These are phyloP conservation scores for Salpingus planirostris DNA, from an alignment of 2,888 invertebrate species.

Conservation along the genomic window DNA sequence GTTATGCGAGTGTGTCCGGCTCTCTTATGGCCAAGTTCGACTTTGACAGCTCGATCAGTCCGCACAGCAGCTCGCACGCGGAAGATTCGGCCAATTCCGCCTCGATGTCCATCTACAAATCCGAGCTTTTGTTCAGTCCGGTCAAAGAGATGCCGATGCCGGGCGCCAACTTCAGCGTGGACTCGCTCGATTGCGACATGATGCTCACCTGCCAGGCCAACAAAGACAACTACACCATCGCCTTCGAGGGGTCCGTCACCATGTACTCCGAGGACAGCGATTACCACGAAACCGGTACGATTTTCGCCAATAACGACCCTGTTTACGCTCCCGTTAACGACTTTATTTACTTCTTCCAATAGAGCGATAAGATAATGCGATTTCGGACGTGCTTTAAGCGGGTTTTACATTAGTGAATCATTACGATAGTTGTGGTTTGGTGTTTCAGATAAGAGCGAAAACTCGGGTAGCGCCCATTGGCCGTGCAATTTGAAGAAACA, in stretches of 20 bases:
- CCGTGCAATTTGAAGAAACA: conserved; percentile 26
- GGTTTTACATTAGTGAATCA: too few relatives aligned
- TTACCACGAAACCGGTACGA: conserved; percentile 46
- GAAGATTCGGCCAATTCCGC: conserved; percentile 69
- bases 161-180: conserved; percentile 74
- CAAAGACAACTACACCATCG: conserved; percentile 91
- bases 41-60: conserved; percentile 66
- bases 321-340: background rate
- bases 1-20: conserved; percentile 73
- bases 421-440: too few relatives aligned
- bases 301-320: background rate
- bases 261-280: conserved; percentile 80
- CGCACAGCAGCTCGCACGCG: conserved; percentile 65
- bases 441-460: conserved; percentile 32
- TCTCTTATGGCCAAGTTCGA: conserved; percentile 75
- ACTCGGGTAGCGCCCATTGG: conserved; percentile 33
- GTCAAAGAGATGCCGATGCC: conserved; percentile 71
- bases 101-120: conserved; percentile 86
- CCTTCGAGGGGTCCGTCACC: conserved; percentile 81
- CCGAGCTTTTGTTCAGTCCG: conserved; percentile 83
- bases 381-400: too few relatives aligned
- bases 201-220: conserved; percentile 86
- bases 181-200: conserved; percentile 85
- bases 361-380: too few relatives aligned
- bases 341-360: too few relatives aligned